Conservation (phyloP, 1,140 invertebrate species). For the Bilobella aurantiaca region DNA sequence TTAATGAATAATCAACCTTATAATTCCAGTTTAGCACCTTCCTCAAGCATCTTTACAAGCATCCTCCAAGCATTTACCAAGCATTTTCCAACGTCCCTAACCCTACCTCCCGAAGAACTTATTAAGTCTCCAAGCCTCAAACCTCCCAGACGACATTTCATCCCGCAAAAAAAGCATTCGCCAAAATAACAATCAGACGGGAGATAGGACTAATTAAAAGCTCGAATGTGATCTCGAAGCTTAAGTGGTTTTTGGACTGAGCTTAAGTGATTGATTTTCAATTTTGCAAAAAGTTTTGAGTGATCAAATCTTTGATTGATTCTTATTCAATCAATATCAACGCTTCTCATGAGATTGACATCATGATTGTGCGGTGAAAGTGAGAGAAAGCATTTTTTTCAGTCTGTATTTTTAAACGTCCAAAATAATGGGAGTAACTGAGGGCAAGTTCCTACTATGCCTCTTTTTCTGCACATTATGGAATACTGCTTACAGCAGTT, state of each 20-base stretch:
- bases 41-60: too few species aligned
- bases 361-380: too few species aligned
- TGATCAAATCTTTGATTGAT: too few species aligned
- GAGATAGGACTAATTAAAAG: too few species aligned
- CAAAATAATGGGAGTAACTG: too few species aligned
- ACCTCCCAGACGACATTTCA: background rate
- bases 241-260: background rate
- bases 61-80: background rate
- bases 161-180: background rate
- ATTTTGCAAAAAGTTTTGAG: background rate
- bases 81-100: background rate
- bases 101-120: background rate
- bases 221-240: background rate
- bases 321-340: too few species aligned
- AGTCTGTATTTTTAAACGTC: too few species aligned
- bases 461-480: too few species aligned
- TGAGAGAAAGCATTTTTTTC: too few species aligned
- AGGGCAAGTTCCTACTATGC: too few species aligned
- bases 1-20: background rate
- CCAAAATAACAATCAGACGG: background rate
- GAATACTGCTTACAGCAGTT: too few species aligned
- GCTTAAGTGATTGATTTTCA: background rate
- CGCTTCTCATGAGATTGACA: too few species aligned
- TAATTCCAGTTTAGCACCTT: background rate
- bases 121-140: background rate